Evolutionary conservation across 2,888 invertebrate genomes (phyloP).

Genomic region (Synergus umbraculus): DNA sequence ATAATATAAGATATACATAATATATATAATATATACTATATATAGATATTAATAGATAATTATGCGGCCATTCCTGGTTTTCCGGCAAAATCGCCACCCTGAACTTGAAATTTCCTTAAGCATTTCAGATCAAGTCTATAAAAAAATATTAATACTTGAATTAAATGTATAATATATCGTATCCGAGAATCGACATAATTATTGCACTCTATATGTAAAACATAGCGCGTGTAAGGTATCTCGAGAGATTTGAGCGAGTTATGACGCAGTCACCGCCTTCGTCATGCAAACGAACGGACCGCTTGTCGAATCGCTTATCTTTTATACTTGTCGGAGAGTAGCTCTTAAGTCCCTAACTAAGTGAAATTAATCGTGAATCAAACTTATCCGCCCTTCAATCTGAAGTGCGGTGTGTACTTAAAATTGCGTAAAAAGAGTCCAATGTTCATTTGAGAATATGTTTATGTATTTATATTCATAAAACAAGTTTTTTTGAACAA

Average conservation of each 20-base stretch:
- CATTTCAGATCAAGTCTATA: not conserved
- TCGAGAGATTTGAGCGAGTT: conserved; percentile 68
- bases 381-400: conserved; percentile 40
- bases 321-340: conserved; percentile 53
- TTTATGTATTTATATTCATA: too few relatives aligned
- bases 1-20: too few relatives aligned
- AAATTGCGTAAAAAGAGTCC: not conserved
- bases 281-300: conserved; percentile 68
- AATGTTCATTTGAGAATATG: too few relatives aligned
- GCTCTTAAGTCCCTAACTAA: conserved; percentile 50
- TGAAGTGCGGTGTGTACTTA: conserved; percentile 1
- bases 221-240: conserved; percentile 73
- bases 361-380: conserved; percentile 57
- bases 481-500: too few relatives aligned
- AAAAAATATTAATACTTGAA: not conserved
- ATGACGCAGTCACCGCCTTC: conserved; percentile 75
- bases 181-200: conserved; percentile 67
- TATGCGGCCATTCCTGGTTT: too few relatives aligned
- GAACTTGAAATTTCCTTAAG: too few relatives aligned
- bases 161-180: conserved; percentile 47
- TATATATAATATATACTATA: too few relatives aligned
- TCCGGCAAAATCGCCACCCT: too few relatives aligned
- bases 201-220: conserved; percentile 77
- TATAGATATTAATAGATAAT: too few relatives aligned
- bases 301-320: conserved; percentile 71